Evolutionary conservation across 1,140 invertebrate species (phyloP).

Genomic region (Heliconius himera): DNA sequence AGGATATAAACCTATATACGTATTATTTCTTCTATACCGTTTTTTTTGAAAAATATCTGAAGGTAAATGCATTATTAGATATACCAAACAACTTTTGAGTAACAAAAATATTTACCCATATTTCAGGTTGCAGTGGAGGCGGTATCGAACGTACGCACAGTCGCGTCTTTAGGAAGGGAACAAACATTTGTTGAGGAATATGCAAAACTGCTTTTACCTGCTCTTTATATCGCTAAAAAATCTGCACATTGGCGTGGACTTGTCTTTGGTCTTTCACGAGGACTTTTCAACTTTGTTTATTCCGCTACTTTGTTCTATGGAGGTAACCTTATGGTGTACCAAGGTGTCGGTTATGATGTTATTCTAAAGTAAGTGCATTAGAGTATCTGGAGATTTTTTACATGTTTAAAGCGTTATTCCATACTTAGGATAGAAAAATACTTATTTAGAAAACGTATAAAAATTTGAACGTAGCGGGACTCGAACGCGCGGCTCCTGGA

Average conservation of each 20-base stretch:
- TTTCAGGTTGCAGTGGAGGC: conserved; percentile 88
- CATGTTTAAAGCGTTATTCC: no score
- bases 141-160: conserved; percentile 90
- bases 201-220: conserved; percentile 80
- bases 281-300: conserved; percentile 89
- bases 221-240: conserved; percentile 79
- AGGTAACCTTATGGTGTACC: conserved; percentile 85
- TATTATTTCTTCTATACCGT: no score
- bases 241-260: conserved; percentile 85
- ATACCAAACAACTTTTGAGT: background rate
- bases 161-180: conserved; percentile 88
- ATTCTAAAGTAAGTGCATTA: conserved; percentile 85
- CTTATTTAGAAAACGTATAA: no score
- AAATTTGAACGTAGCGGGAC: no score
- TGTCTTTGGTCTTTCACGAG: conserved; percentile 87
- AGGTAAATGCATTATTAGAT: no score
- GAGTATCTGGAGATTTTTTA: background rate
- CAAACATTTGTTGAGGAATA: conserved; percentile 85
- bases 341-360: conserved; percentile 83
- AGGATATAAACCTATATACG: no score
- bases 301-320: conserved; percentile 88
- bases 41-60: no score
- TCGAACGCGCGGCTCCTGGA: no score
- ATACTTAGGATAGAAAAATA: no score
- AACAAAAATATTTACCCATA: conserved; percentile 5